Base-by-base conservation (phyloP, 2,888 invertebrate species). In the Netelia virgata region DNA sequence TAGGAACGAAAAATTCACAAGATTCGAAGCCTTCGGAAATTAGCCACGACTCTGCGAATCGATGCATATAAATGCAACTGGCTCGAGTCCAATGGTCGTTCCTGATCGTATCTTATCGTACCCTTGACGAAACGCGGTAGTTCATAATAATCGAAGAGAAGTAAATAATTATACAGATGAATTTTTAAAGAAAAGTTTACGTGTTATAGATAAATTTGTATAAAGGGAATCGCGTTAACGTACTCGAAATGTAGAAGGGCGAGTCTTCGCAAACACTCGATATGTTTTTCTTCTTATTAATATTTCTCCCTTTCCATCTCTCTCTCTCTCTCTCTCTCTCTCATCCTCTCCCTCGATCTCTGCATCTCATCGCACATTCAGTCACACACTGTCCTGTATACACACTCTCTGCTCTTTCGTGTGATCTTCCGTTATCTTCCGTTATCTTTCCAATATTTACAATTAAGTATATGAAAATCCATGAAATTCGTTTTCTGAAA, bases 171-270 rank as follows among this genome's bases (percentile, higher is more conserved):
- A 81, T 84, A 63, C 74, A 77, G 73, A 73, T 41, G 57, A 77
- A 81, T 84, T 84, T 74, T 68, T 57, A n/a, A 70, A 84, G 57
- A 10, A 41, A 80, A 80, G 43, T 84, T 66, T 77, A 63, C 63
- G 80, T 84, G 73, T 77, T 84, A 68, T 85, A 83, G 85, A 63
- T 76, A 77, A 85, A 85, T 85, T 85, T 83, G 83, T 85, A 85
- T 83, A 85, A 84, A 85, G 50, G 20, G 53, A 64, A 16, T 61
- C 41, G 61, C 74, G 68, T 53, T 70, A 28, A 61, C 18, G 59
- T 57, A 76, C 72, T 73, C 59, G 47, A 76, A 72, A 77, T 79
- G 64, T 74, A 72, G 79, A 53, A 70, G 43, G 53, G 28, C 70
- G 63, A 72, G 64, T 64, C 64, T 75, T 76, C 50, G 68, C 47